These are phyloP conservation scores for Thalassoma bifasciatum DNA, from an alignment of 2,113 vertebrate genomes.

Conservation along the genomic window DNA sequence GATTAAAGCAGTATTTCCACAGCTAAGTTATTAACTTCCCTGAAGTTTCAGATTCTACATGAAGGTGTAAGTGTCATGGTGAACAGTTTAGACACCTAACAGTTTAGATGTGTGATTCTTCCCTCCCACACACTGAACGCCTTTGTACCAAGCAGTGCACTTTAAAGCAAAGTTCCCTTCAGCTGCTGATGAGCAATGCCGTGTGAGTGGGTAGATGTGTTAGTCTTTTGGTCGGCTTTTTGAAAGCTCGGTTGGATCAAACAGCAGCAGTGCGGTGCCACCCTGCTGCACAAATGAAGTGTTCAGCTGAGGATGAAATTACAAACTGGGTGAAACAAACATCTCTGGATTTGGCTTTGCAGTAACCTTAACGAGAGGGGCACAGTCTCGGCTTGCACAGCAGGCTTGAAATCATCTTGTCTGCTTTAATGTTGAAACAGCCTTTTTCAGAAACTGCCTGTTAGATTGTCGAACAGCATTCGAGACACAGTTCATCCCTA, in stretches of 20 bases:
- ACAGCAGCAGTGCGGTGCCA: not conserved
- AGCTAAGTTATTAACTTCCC: not conserved
- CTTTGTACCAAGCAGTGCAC: not conserved
- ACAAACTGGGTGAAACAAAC: not conserved
- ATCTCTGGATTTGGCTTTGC: not conserved
- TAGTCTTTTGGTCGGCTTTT: slow-evolving; percentile 7
- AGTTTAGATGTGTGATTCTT: not conserved
- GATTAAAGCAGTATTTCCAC: not conserved
- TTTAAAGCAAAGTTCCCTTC: slow-evolving; percentile 23
- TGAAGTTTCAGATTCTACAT: not conserved
- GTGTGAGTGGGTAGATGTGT: slow-evolving; percentile 35
- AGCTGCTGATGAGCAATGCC: slow-evolving; percentile 27
- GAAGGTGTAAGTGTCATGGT: not conserved
- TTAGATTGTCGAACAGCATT: not conserved
- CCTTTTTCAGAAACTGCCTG: not conserved
- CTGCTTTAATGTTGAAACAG: not conserved
- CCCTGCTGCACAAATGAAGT: not conserved
- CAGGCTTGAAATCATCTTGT: not conserved
- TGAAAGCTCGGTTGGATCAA: slow-evolving; percentile 7
- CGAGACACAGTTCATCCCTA: not conserved
- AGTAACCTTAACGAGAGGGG: not conserved
- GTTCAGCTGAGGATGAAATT: not conserved
- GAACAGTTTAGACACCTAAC: not conserved
- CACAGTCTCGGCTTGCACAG: not conserved
- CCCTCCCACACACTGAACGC: slow-evolving; percentile 10